Base-by-base conservation (phyloP, 2,113 vertebrate species). In the Coptodon bakossiorum region DNA sequence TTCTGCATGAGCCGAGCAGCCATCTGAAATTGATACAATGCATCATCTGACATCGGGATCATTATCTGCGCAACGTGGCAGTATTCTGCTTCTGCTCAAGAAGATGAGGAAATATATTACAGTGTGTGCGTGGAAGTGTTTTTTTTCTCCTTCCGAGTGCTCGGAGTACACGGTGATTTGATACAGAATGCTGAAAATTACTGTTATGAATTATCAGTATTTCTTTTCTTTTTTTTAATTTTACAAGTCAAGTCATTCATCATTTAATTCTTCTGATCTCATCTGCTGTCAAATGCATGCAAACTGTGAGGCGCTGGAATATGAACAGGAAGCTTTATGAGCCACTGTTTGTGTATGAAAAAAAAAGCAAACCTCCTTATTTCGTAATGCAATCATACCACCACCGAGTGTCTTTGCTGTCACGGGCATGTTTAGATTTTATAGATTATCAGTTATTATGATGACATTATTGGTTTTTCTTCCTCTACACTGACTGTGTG, bases 1-100 rank as follows among this genome's bases (percentile, higher is more conserved):
- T 54, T 76, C 84, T 91, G 87, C 66, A 19, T 85, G 50, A 45
- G 36, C 38, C 56, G 86, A 85, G 83, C 83, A 10, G 36, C 45
- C 48, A 57, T 89, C 85, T 82, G 66, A 94, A 94, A 94, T 94
- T 91, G 89, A 92, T 83, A 63, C 59, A 24, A 92, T 93, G 90
- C 86, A 94, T 96, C 91, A 91, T 88, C 87, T 91, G 85, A 86
- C 80, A 73, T 24, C 10, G 52, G 81, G 82, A 89, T 94, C 22
- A 34, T 93, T 90, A 78, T 57, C 50, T 27, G 36, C 34, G 53
- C 63, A 50, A 86, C 43, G 83, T 84, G 53, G 87, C 53, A 71
- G 36, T 13, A 48, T 86, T 85, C 16, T 68, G 9, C 10, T 66
- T n/a, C 63, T 83, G 81, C 78, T 68, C 68, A 50, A 27, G 68